Evolutionary conservation across 2,888 invertebrate species (phyloP).

Genomic region (Brenthis daphne): DNA sequence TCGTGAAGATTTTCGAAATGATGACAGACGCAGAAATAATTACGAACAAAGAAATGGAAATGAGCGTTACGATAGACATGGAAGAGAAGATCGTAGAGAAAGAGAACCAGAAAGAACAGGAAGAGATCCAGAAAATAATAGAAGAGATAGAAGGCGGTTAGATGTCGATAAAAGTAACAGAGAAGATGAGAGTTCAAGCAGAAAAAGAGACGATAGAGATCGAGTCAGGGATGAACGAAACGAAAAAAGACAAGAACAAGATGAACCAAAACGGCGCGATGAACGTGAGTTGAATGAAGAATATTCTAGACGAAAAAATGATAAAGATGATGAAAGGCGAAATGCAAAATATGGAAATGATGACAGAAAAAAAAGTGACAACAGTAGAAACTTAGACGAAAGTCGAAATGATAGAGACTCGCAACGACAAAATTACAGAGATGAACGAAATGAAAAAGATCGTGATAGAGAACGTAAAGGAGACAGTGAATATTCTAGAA

Average conservation of each 20-base stretch:
- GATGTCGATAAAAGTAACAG: conserved; percentile 11
- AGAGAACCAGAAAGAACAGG: conserved; percentile 19
- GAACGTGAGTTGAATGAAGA: not conserved
- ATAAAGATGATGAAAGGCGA: not conserved
- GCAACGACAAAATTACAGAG: not conserved
- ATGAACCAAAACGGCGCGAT: not conserved
- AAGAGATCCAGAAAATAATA: conserved; percentile 8
- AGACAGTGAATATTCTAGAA: conserved; percentile 3
- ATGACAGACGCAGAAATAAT: conserved; percentile 37
- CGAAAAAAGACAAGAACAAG: no score
- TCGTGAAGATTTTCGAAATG: conserved; percentile 41
- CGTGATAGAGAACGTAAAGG: not conserved
- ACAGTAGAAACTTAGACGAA: conserved; percentile 2
- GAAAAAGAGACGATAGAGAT: not conserved
- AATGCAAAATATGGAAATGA: not conserved
- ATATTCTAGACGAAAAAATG: conserved; percentile 11
- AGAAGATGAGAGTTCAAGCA: not conserved
- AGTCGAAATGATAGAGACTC: not conserved
- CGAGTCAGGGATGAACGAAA: no score
- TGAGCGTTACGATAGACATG: conserved; percentile 32
- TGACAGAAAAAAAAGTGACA: conserved; percentile 5
- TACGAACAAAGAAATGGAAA: conserved; percentile 36
- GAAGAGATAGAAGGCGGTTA: conserved; percentile 19
- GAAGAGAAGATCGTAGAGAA: conserved; percentile 34
- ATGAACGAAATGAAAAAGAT: conserved; percentile 2